These are phyloP conservation scores for Chymomyza costata DNA, from an alignment of 1,140 invertebrate genomes.

Conservation along the genomic window DNA sequence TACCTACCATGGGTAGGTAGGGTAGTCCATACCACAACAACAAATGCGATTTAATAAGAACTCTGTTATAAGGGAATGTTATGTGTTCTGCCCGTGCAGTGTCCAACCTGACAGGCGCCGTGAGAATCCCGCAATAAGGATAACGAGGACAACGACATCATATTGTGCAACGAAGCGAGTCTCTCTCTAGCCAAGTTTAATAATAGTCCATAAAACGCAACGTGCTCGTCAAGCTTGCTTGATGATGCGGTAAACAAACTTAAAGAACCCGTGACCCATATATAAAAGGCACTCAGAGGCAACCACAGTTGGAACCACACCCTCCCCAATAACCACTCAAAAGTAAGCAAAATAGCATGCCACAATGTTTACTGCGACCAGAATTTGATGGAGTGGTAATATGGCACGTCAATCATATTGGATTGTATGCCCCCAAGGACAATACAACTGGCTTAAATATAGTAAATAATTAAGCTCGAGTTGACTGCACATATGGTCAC, in stretches of 20 bases:
- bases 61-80: slow-evolving; percentile 20
- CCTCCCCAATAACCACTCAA: too few species aligned
- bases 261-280: slow-evolving; percentile 54
- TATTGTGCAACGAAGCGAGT: slow-evolving; percentile 33
- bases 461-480: too few species aligned
- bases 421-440: too few species aligned
- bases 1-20: too few species aligned
- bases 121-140: too few species aligned
- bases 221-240: slow-evolving; percentile 2
- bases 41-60: slow-evolving; percentile 37
- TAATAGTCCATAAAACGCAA: slow-evolving; percentile 31
- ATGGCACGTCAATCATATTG: too few species aligned
- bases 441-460: too few species aligned
- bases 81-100: slow-evolving; percentile 13
- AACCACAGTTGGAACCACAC: too few species aligned
- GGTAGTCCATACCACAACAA: slow-evolving; percentile 41
- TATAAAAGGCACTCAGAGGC: slow-evolving; percentile 31
- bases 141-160: neutral
- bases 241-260: slow-evolving; percentile 57
- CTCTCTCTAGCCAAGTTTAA: slow-evolving; percentile 46
- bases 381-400: too few species aligned
- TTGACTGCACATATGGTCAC: too few species aligned
- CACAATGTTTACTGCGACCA: too few species aligned
- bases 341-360: too few species aligned
- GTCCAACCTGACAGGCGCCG: neutral